Base-by-base conservation (phyloP, 2,113 vertebrate species). In the Gymnogyps californianus region DNA sequence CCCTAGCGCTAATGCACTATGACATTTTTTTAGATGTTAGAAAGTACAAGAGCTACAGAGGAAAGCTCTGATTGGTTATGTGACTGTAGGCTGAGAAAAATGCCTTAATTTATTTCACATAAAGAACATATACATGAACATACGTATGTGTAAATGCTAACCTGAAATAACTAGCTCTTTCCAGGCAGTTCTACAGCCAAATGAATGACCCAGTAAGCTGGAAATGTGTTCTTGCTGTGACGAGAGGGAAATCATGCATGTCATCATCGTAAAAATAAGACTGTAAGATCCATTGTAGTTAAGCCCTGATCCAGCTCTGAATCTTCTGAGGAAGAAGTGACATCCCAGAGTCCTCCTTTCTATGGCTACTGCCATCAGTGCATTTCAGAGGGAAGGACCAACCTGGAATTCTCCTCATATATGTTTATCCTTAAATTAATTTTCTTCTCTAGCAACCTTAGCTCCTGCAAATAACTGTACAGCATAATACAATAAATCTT, bases 21-120 rank as follows among this genome's bases (percentile, higher is more conserved):
- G 89, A 66, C 84, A 77, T 71, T 84, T 90, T 89, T 77, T 91
- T 70, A 55, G 59, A 93, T 78, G 79, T 92, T 85, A 88, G 81
- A 71, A 91, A 88, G 90, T 78, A 90, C 55, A 78, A 71, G 75
- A 83, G 85, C 75, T 94, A 66, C 29, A 88, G 71, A 93, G 71
- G 40, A 93, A 95, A 88, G 84, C 47, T 38, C 4, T 28, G 84
- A 72, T 84, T 90, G 29, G 71, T 71, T 90, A 64, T 3, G 24
- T 70, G 75, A 85, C 84, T 71, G 54, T 32, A 86, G 82, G 59
- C 64, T 77, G 64, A 88, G 91, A 86, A 84, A 82, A 77, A 90
- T 6, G 0, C 67, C 38, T 82, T 86, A 2, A 89, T 84, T 74
- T 82, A 76, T 94, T 93, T 88, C 62, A 61, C 64, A 61, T 72